Percentiles rank a stretch among this genome's conserved stretches.
Evolutionary conservation across 2,888 invertebrate genomes (phyloP).

Genomic region (Hypolimnas misippus): DNA sequence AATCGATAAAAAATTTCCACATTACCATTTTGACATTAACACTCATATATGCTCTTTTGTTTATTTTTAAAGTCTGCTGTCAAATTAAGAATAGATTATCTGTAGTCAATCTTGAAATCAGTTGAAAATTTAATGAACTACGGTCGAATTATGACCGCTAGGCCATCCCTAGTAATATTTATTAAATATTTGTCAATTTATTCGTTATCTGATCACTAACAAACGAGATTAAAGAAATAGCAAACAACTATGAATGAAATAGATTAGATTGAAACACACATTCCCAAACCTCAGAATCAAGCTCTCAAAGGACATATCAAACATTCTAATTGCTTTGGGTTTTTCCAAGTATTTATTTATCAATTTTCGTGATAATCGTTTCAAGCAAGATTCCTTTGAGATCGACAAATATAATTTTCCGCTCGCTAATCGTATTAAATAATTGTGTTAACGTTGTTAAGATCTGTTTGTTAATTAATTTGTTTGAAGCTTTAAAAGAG

Average conservation of each 20-base stretch:
- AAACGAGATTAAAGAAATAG: neutral
- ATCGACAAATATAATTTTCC: conserved; percentile 16
- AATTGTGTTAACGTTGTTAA: conserved; percentile 7
- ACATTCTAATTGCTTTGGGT: conserved; percentile 25
- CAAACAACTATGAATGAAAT: neutral
- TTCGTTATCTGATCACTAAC: neutral
- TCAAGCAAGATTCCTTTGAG: conserved; percentile 4
- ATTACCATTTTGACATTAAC: too few relatives aligned
- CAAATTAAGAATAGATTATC: too few relatives aligned
- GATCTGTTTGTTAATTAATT: conserved; percentile 9
- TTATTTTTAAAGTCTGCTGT: too few relatives aligned
- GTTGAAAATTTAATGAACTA: too few relatives aligned
- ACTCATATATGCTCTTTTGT: too few relatives aligned
- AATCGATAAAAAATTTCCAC: too few relatives aligned
- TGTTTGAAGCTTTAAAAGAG: too few relatives aligned
- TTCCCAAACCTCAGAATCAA: too few relatives aligned
- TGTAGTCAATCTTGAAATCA: too few relatives aligned
- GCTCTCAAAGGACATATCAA: conserved; percentile 22
- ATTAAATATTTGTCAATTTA: too few relatives aligned
- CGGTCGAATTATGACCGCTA: too few relatives aligned
- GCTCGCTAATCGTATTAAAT: neutral
- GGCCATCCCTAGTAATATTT: too few relatives aligned
- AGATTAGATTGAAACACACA: neutral
- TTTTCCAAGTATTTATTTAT: conserved; percentile 8
- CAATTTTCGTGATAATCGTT: neutral